phyloP scores from a whole-genome alignment of 2,797 vertebrate species.

The Hypotaenidia philippensis region DNA sequence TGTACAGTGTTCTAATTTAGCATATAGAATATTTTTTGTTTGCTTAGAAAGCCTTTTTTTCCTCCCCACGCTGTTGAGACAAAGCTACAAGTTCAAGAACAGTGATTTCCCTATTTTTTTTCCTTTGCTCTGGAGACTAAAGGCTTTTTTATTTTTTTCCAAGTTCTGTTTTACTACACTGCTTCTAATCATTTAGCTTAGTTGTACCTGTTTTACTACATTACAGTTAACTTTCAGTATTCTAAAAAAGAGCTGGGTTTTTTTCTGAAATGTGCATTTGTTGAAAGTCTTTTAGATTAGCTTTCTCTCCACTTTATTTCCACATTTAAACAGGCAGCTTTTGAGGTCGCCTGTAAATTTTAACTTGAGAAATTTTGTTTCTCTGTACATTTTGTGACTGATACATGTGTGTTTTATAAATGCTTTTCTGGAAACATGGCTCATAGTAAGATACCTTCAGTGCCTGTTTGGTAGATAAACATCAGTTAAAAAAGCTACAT shows the following conservation, averaged over 20 bases:
- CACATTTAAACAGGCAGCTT: neutral
- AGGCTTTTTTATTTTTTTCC: neutral
- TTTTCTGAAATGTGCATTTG: neutral
- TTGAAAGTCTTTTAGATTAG: neutral
- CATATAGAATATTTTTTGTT: neutral
- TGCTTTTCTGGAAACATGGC: neutral
- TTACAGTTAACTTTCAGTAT: neutral
- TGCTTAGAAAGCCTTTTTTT: neutral
- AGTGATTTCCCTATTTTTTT: neutral
- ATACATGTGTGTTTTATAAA: neutral
- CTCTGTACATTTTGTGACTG: rapidly evolving
- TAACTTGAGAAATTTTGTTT: neutral
- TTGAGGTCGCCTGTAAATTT: neutral
- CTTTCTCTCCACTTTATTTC: neutral
- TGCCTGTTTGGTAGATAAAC: neutral
- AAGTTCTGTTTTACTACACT: neutral
- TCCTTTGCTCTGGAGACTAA: neutral
- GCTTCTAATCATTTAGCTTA: neutral
- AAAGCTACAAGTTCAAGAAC: neutral
- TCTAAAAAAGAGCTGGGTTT: neutral
- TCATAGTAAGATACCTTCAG: neutral
- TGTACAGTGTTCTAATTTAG: neutral
- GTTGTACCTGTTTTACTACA: neutral
- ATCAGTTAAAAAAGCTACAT: no score
- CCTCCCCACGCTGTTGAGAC: neutral